These are phyloP conservation scores for Coilia nasus DNA, from an alignment of 2,797 vertebrate genomes.

Conservation along the genomic window DNA sequence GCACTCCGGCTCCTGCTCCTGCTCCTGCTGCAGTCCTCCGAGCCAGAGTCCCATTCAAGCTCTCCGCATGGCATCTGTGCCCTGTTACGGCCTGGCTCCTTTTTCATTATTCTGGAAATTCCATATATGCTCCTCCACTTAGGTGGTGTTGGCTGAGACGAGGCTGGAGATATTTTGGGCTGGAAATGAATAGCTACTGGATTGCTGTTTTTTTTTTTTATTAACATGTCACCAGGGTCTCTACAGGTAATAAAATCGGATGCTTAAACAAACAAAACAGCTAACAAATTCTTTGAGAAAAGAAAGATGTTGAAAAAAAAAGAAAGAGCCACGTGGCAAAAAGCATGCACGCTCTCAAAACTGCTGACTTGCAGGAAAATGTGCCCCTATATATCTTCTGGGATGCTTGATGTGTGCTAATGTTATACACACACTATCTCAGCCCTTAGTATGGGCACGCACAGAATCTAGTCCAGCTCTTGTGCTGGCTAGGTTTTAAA, in stretches of 20 bases:
- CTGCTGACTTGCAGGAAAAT: not conserved
- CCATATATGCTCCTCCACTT: conserved; percentile 6
- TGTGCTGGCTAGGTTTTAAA: not conserved
- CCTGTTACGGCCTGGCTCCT: conserved; percentile 17
- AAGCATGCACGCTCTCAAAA: not conserved
- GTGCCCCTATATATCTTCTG: not conserved
- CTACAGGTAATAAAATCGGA: not conserved
- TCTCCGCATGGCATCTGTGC: not conserved
- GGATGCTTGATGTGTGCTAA: not conserved
- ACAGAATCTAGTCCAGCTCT: not conserved
- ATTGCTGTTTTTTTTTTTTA: not conserved
- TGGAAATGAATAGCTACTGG: not conserved
- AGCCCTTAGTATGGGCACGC: not conserved
- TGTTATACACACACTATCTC: not conserved
- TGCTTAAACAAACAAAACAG: not conserved
- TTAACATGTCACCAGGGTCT: not conserved
- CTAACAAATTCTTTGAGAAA: not conserved
- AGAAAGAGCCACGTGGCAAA: not conserved
- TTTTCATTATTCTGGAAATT: conserved; percentile 14
- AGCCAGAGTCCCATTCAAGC: not conserved
- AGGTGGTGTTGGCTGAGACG: conserved; percentile 11
- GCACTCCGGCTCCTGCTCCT: too few species aligned
- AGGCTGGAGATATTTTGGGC: not conserved
- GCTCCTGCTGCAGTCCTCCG: not conserved
- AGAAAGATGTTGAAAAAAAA: not conserved